phyloP scores from a whole-genome alignment of 2,888 invertebrate genomes.

The Sphecodes monilicornis region DNA sequence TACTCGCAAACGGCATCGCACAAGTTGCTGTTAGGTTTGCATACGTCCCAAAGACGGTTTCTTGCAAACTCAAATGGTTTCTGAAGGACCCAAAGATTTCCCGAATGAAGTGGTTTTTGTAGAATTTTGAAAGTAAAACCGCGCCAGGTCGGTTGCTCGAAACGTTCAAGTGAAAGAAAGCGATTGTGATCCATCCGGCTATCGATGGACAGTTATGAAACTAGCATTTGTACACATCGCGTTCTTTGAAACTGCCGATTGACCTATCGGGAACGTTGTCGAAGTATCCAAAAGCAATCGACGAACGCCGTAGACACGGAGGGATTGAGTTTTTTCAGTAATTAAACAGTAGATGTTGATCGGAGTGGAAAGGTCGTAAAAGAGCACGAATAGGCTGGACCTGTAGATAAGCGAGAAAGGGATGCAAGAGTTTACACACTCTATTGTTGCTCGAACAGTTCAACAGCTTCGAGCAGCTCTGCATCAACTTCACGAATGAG shows the following conservation, averaged over 20 bases:
- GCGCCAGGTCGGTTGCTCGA: conserved; percentile 31
- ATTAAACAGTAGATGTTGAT: not conserved
- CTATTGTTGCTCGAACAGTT: conserved; percentile 74
- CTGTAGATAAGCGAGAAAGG: not conserved
- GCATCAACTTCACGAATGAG: conserved; percentile 98
- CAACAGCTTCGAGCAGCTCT: conserved; percentile 96
- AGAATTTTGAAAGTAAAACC: conserved; percentile 1
- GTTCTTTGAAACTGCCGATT: not conserved
- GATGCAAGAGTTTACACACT: conserved; percentile 15
- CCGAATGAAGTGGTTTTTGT: conserved; percentile 19
- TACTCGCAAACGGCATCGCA: conserved; percentile 39
- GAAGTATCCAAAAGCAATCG: not conserved
- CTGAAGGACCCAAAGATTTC: conserved; percentile 9
- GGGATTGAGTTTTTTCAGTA: not conserved
- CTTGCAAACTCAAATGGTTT: conserved; percentile 21
- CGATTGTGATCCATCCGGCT: not conserved
- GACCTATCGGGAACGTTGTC: conserved; percentile 14
- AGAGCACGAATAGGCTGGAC: conserved; percentile 18
- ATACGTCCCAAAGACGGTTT: conserved; percentile 14
- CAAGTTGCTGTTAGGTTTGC: conserved; percentile 38
- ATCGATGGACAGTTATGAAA: not conserved
- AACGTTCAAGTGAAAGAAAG: not conserved
- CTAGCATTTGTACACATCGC: not conserved
- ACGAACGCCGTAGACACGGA: not conserved
- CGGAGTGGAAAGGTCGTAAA: not conserved